Evolutionary conservation across 2,113 vertebrate genomes (phyloP).

Genomic region (Scomber japonicus): DNA sequence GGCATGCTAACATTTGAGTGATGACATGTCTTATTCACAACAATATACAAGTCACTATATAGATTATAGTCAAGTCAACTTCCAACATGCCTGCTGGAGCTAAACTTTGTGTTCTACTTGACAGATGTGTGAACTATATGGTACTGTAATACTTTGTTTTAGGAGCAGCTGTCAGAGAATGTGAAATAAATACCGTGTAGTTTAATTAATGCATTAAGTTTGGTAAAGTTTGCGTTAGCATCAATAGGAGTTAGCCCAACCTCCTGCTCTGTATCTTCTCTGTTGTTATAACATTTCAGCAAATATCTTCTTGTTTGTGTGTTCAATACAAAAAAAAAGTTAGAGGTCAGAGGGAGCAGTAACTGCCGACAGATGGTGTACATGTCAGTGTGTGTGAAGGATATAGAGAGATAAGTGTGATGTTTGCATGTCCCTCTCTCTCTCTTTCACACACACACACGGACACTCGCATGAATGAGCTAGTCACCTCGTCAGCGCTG

Average conservation of each 20-base stretch:
- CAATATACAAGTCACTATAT: too few relatives aligned
- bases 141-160: not conserved
- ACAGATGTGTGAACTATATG: not conserved
- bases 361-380: conserved; percentile 69
- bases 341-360: conserved; percentile 61
- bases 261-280: not conserved
- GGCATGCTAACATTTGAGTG: not conserved
- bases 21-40: too few relatives aligned
- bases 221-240: not conserved
- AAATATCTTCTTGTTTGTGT: conserved; percentile 25
- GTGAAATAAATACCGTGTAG: not conserved
- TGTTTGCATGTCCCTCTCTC: not conserved
- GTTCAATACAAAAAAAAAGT: conserved; percentile 41
- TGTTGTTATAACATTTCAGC: not conserved
- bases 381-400: conserved; percentile 31
- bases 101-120: not conserved
- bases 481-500: conserved; percentile 51
- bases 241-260: not conserved
- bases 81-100: too few relatives aligned
- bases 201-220: not conserved
- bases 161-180: too few relatives aligned
- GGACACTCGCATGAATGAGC: conserved; percentile 49
- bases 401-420: not conserved
- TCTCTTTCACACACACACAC: not conserved
- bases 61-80: not conserved